Evolutionary conservation across 2,797 vertebrate species (phyloP).

Genomic region (Psittacula echo): DNA sequence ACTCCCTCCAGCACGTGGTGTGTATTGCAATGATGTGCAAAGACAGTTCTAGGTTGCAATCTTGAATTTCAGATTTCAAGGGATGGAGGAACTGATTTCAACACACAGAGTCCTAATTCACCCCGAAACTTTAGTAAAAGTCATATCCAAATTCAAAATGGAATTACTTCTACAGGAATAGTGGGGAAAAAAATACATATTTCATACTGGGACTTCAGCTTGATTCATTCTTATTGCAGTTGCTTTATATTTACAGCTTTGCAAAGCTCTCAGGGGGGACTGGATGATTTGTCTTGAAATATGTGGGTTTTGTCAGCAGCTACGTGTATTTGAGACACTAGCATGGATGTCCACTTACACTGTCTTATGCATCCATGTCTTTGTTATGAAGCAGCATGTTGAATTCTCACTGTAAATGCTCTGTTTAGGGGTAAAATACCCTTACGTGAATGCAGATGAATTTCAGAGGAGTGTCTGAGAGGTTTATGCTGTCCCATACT

Average conservation of each 20-base stretch:
- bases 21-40: neutral
- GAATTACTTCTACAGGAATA: neutral
- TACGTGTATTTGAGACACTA: neutral
- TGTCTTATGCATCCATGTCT: neutral
- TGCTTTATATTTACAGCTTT: neutral
- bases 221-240: neutral
- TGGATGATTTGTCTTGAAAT: neutral
- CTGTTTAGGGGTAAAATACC: neutral
- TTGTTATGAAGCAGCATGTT: neutral
- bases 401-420: neutral
- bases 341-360: neutral
- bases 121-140: neutral
- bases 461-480: neutral
- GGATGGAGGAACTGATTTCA: neutral
- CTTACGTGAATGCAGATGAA: neutral
- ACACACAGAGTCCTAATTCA: neutral
- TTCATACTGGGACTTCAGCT: neutral
- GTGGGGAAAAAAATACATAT: neutral
- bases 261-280: neutral
- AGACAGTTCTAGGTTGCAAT: neutral
- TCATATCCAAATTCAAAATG: neutral
- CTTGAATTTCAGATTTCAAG: slow-evolving; percentile 18
- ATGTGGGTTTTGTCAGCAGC: neutral
- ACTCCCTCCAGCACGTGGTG: neutral
- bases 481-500: neutral